Evolutionary conservation across 2,888 invertebrate genomes (phyloP).

Genomic region (Lepidonotus clava): DNA sequence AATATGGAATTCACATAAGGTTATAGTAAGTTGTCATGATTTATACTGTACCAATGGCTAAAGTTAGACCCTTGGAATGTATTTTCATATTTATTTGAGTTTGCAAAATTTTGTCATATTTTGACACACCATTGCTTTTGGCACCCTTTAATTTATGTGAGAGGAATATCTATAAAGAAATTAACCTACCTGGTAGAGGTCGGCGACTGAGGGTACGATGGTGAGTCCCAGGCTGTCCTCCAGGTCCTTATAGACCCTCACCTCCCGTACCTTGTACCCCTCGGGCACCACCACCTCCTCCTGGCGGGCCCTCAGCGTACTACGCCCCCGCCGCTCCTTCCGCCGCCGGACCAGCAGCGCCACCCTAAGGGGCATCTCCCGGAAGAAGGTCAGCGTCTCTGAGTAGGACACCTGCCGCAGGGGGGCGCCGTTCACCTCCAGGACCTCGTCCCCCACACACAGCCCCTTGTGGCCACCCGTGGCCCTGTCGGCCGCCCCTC

Average conservation of each 20-base stretch:
- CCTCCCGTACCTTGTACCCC: slow-evolving; percentile 47
- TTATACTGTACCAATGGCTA: too few relatives aligned
- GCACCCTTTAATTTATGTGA: too few relatives aligned
- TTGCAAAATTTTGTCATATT: too few relatives aligned
- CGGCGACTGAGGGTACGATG: slow-evolving; percentile 73
- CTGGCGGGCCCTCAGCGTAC: background rate
- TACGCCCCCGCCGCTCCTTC: background rate
- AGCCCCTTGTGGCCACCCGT: slow-evolving; percentile 80
- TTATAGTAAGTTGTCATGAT: too few relatives aligned
- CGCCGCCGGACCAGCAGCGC: slow-evolving; percentile 68
- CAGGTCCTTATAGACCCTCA: slow-evolving; percentile 68
- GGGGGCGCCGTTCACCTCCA: slow-evolving; percentile 90
- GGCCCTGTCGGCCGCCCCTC: slow-evolving; percentile 74
- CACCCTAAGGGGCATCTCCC: slow-evolving; percentile 85
- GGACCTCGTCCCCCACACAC: slow-evolving; percentile 92
- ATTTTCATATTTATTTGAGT: too few relatives aligned
- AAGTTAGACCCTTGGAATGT: too few relatives aligned
- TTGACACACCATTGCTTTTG: too few relatives aligned
- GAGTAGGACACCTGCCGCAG: slow-evolving; percentile 89
- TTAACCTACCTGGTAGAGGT: slow-evolving; percentile 75
- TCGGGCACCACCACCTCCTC: background rate
- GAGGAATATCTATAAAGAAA: too few relatives aligned
- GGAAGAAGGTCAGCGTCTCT: slow-evolving; percentile 94
- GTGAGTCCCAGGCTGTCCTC: slow-evolving; percentile 74
- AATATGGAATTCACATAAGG: too few relatives aligned